phyloP scores from a whole-genome alignment of 2,888 invertebrate genomes.

The Mechanitis mazaeus region DNA sequence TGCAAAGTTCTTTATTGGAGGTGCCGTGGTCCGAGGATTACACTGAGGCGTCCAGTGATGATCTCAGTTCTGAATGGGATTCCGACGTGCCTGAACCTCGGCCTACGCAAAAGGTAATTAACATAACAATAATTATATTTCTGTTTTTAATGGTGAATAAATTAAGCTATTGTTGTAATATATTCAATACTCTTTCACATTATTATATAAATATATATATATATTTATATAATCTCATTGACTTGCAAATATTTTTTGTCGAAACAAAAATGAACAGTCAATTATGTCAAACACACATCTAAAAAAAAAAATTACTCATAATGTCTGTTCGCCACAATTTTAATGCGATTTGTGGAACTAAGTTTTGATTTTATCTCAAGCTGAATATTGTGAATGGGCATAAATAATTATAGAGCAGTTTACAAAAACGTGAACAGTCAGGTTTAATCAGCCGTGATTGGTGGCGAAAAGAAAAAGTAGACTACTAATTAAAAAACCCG shows the following conservation, averaged over 20 bases:
- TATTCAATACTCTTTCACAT: neutral
- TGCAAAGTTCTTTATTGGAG: constrained; percentile 84
- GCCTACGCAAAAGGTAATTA: constrained; percentile 58
- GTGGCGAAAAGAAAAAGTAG: constrained; percentile 26
- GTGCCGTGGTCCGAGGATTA: constrained; percentile 87
- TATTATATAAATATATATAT: neutral
- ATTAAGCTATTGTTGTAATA: constrained; percentile 6
- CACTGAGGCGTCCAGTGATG: constrained; percentile 93
- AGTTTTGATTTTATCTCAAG: neutral
- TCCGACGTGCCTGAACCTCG: constrained; percentile 83
- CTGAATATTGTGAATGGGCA: constrained; percentile 2
- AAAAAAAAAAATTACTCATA: neutral
- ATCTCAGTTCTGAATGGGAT: constrained; percentile 94
- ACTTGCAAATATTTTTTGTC: constrained; percentile 30
- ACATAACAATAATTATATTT: constrained; percentile 12
- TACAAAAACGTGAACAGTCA: constrained; percentile 19
- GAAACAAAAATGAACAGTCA: constrained; percentile 19
- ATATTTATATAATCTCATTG: constrained; percentile 28
- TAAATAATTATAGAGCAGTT: neutral
- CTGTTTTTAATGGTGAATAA: constrained; percentile 9
- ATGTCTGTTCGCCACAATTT: neutral
- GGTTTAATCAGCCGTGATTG: constrained; percentile 23
- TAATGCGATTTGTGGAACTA: neutral
- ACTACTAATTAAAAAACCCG: constrained; percentile 22
- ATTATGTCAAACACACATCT: neutral